Evolutionary conservation across 1,140 invertebrate genomes (phyloP), one percentile per base, ranked within the genome.

Genomic region (Paraescarpia echinospica): DNA sequence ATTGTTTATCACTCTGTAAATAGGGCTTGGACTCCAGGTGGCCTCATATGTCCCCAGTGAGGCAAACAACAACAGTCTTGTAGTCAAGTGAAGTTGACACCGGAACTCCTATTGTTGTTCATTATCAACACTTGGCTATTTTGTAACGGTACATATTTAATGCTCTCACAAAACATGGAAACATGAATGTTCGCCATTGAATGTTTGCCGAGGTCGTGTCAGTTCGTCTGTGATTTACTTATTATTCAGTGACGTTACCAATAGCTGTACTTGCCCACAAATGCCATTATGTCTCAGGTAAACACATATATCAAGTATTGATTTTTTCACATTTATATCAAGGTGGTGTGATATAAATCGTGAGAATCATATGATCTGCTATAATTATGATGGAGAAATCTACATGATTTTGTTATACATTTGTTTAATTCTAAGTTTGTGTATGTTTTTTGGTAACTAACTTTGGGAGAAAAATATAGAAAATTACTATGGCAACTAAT

Each of bases 1-100:
- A 77, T 77, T 77, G 59, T 77, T 77, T 77, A 77, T 31, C 59
- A 77, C 59, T 77, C 59, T 77, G 59, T 77, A 77, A 77, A 77
- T 77, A 77, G 59, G 59, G 22, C 59, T 27, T 77, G 59, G 59
- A n/a, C n/a, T 77, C 59, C 8, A 77, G 14, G 12, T 77, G 59
- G 59, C 59, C 59, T 0, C 18, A 77, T 77, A 77, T 31, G 41
- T 77, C 59, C 59, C 18, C 14, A 27, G 22, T 77, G 59, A 27
- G 59, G 22, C 59, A 77, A 77, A 77, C 59, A 77, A 77, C 59
- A 2, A 4, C 27, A 31, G n/a, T 77, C 27, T 77, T 18, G 59
- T 18, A 77, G 59, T 77, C 27, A 31, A 77, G 59, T 77, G 2
- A 31, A 27, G 8, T 27, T 27, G 59, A 77, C 59, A 77, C 59